phyloP scores from a whole-genome alignment of 2,797 vertebrate genomes.

The Lacerta bilineata region DNA sequence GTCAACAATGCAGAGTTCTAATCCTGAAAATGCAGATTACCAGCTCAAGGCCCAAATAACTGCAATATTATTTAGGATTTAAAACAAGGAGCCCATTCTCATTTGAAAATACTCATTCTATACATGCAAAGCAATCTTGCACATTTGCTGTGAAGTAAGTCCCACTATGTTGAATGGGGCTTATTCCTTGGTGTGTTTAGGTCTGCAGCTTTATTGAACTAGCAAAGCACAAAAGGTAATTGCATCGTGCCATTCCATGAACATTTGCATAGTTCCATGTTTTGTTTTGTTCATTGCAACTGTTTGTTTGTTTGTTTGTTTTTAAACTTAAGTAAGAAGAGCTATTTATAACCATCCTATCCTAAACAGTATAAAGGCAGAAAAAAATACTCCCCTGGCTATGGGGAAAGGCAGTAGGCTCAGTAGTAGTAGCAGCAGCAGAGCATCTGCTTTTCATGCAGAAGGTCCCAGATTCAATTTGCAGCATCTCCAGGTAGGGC shows the following conservation, averaged over 20 bases:
- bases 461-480: too few relatives aligned
- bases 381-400: too few relatives aligned
- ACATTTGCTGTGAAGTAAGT: not conserved
- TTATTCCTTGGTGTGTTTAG: not conserved
- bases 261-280: not conserved
- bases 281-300: not conserved
- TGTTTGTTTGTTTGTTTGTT: too few relatives aligned
- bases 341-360: not conserved
- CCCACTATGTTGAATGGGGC: too few relatives aligned
- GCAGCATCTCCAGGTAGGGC: too few relatives aligned
- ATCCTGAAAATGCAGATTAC: not conserved
- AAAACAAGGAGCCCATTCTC: not conserved
- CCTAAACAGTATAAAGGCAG: not conserved
- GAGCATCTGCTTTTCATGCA: too few relatives aligned
- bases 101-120: not conserved
- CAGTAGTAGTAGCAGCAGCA: too few relatives aligned
- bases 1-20: not conserved
- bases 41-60: not conserved
- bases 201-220: not conserved
- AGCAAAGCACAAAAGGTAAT: not conserved
- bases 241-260: not conserved
- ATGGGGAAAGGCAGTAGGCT: too few relatives aligned
- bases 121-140: not conserved
- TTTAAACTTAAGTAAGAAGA: not conserved
- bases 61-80: not conserved